A percentile compares a stretch with the other conserved stretches of the same genome.
Evolutionary conservation across 2,113 vertebrate species (phyloP).

Genomic region (Chiloscyllium plagiosum): DNA sequence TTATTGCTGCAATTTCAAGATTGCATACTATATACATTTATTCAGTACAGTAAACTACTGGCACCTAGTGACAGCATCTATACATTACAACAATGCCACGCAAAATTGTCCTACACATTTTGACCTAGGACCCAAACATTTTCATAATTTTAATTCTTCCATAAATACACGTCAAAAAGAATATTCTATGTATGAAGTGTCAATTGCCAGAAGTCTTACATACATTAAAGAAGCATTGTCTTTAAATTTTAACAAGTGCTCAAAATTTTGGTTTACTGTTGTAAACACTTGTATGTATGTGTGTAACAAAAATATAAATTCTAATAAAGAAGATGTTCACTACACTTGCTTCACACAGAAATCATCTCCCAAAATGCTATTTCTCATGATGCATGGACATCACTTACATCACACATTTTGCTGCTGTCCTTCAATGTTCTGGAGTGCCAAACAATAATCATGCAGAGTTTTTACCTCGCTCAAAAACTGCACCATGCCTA

Average conservation of each 20-base stretch:
- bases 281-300: neutral
- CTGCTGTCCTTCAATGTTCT: neutral
- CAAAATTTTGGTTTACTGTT: neutral
- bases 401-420: neutral
- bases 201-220: neutral
- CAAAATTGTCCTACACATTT: neutral
- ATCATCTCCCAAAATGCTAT: neutral
- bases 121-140: neutral
- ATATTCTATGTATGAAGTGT: neutral
- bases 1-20: neutral
- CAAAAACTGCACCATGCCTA: neutral
- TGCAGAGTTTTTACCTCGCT: neutral
- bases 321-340: neutral
- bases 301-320: neutral
- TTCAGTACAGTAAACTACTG: conserved; percentile 27
- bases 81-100: neutral
- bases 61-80: conserved; percentile 18
- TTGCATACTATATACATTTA: neutral
- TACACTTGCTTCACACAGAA: neutral
- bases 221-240: neutral
- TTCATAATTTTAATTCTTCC: neutral
- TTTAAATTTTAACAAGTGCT: neutral
- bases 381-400: neutral
- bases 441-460: neutral
- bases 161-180: neutral